Evolutionary conservation across 2,797 vertebrate genomes (phyloP), one percentile per base, ranked within the genome.

Genomic region (Coreius guichenoti): DNA sequence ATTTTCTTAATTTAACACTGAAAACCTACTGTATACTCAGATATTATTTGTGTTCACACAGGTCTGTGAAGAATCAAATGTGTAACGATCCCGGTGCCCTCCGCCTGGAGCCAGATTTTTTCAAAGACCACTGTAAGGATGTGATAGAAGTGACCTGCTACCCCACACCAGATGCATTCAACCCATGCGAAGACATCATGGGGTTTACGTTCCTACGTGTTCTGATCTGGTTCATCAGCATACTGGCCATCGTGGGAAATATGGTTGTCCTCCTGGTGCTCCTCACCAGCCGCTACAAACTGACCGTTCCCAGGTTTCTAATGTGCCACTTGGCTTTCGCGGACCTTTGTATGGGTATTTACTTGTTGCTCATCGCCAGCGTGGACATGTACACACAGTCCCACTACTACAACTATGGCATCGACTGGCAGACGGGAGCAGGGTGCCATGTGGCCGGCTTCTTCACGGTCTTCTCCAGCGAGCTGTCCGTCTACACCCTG

Each of bases 291-390:
- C 95, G 92, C 1, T 95, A 96, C 88, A 99, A 99, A 89, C 94
- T 98, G 86, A 99, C 97, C 0, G 98, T 99, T 2, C 97, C 98
- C 12, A 96, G 96, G 65, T 99, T 99, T 90, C 95, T 99, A 7
- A 99, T 99, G 98, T 99, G 98, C 91, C 97, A 99, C 87, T 93
- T 99, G 68, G 97, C 98, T 26, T 98, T 99, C 68, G 97, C 98
- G 3, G 98, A 99, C 90, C 96, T 99, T 47, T 99, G 97, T 93
- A 99, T 97, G 92, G 98, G 98, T 65, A 92, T 99, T 90, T 99
- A 99, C 90, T 93, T 99, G 90, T 81, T 98, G 14, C 93, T 98
- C 36, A 98, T 99, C 49, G 98, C 98, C 1, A 94, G 95, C 0
- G 96, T 97, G 23, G 98, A 99, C 82, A 91, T 96, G 72, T 92